Evolutionary conservation across 2,113 vertebrate species (phyloP), one percentile per base, ranked within the genome.

Genomic region (Gadus macrocephalus): DNA sequence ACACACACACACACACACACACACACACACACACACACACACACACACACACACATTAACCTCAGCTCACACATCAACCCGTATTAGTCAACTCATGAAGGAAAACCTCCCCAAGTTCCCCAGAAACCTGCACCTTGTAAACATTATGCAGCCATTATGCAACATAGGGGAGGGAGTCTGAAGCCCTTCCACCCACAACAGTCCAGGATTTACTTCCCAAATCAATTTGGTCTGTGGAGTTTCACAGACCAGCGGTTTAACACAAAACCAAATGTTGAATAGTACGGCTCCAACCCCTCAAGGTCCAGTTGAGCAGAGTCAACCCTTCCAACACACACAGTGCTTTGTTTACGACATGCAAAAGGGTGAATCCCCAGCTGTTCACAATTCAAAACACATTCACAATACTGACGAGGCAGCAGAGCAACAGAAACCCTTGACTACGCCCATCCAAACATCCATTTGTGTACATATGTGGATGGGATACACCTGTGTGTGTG

Each of bases 341-440:
- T 72, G 56, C 61, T 69, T 81, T 81, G 86, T 16, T 86, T 86
- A 77, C 80, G 53, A 85, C 78, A 85, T 69, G 73, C 64, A 82
- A 70, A 68, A 64, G 72, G 64, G 74, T 70, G 77, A 81, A 78
- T 85, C 81, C 76, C 55, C 14, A 31, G 71, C 73, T 73, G 74
- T 74, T 87, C 85, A 87, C 71, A 82, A 64, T 15, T 69, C 25
- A 74, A 76, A 79, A 79, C 76, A 78, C 53, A 19, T 62, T 75
- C 75, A 81, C 71, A 79, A 73, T 70, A 2, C 42, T 14, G 9
- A 49, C 12, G 66, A 84, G 72, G 64, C 64, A 55, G 67, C 25
- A 69, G 72, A 72, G 62, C 73, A 81, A 74, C 69, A 67, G 77
- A 80, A 69, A 66, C 68, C 56, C 69, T 68, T 15, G 71, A 80